These are phyloP conservation scores for Falco berigora DNA, from an alignment of 2,797 vertebrate genomes.

Conservation along the genomic window DNA sequence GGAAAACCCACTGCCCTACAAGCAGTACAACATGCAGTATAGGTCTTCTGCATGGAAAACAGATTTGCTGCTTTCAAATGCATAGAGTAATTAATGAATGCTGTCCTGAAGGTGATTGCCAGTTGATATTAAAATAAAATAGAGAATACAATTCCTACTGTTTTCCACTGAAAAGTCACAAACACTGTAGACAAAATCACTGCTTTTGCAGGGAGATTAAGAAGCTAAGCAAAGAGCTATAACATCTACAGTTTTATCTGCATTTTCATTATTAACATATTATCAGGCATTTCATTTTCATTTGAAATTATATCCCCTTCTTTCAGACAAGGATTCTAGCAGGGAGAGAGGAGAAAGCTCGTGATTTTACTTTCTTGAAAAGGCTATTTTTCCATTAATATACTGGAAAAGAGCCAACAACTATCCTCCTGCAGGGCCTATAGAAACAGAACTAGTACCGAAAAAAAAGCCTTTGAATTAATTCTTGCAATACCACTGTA, in stretches of 20 bases:
- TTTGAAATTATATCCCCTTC: not conserved
- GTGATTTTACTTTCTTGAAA: not conserved
- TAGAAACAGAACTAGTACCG: not conserved
- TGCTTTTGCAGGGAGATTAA: not conserved
- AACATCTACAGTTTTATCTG: not conserved
- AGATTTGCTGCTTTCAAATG: not conserved
- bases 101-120: not conserved
- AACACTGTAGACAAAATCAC: not conserved
- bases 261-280: not conserved
- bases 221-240: not conserved
- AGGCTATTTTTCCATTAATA: not conserved
- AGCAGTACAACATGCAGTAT: not conserved
- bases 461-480: not conserved
- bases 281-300: not conserved
- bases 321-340: not conserved
- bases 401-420: not conserved
- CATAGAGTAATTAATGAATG: not conserved
- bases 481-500: not conserved
- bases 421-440: not conserved
- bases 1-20: not conserved
- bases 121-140: not conserved
- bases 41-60: not conserved
- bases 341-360: not conserved
- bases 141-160: not conserved
- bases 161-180: not conserved